Evolutionary conservation across 92 coral and sea anemone species (phyloP), one percentile per base, ranked within the genome.

Genomic region (Epizoanthus stellaris): DNA sequence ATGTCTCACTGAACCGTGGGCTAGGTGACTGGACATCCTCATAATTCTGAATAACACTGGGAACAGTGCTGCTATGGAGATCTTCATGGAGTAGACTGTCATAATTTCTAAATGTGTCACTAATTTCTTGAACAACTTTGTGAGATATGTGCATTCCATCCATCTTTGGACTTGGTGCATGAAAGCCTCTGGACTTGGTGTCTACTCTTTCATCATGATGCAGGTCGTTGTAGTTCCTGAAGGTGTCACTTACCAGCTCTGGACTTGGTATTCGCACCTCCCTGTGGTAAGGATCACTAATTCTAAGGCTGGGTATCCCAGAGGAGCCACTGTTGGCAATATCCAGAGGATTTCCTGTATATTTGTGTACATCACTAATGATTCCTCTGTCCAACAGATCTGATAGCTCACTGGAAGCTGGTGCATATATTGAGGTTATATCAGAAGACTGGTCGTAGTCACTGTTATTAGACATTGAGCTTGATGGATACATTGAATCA

Each of bases 401-500:
- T 34, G 73, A 38, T 68, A 68, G n/a, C 42, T 68, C 73, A 49
- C 57, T 85, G 43, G 75, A 14, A 6, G 88, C 81, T 47, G 61
- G 82, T 45, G 79, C 80, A 68, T 85, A 34, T 20, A 85, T 38
- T 38, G 94, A 90, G 0, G 82, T 73, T 56, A 84, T 67, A 19
- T 89, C 92, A 4, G 91, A 90, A 34, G 88, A 84, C 25, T 88
- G 73, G 63, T 83, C 94, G n/a, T 75, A 71, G 25, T 87, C 94
- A 82, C 95, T 93, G 87, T 75, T 61, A 16, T 76, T 56, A 8
- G 92, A 89, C 63, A 89, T 39, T 7, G 97, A 75, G 67, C 95
- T 91, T 45, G 91, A 66, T 20, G 96, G 96, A 53, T 88, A 61
- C 54, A 88, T 30, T 6, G 96, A 91, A 12, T 93, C 96, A 66